Evolutionary conservation across 1,140 invertebrate genomes (phyloP).

Genomic region (Drosophila pruinosa): DNA sequence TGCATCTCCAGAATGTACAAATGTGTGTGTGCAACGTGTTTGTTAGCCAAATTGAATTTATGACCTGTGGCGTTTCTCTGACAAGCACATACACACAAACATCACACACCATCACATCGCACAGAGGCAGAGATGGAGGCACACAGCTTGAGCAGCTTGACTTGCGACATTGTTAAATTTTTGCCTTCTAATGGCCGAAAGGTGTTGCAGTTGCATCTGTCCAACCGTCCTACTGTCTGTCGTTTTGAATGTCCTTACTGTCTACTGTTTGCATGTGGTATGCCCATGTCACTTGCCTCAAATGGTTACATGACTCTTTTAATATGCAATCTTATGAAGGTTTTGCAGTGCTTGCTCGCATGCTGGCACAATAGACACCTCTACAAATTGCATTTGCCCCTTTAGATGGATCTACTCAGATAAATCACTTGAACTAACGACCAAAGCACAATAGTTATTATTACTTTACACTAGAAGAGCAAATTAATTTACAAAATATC

Average conservation of each 20-base stretch:
- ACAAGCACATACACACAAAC: slow-evolving; percentile 22
- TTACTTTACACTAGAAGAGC: neutral
- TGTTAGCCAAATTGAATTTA: slow-evolving; percentile 81
- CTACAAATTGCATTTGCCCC: slow-evolving; percentile 43
- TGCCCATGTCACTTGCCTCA: slow-evolving; percentile 61
- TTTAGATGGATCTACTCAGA: slow-evolving; percentile 24
- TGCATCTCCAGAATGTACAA: slow-evolving; percentile 5
- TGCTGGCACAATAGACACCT: slow-evolving; percentile 1
- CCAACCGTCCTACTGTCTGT: slow-evolving; percentile 7
- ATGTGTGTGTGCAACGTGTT: slow-evolving; percentile 48
- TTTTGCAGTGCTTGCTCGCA: slow-evolving; percentile 3
- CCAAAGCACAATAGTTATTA: neutral
- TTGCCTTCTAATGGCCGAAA: slow-evolving; percentile 66
- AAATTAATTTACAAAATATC: neutral
- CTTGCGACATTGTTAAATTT: slow-evolving; percentile 76
- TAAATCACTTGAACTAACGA: neutral
- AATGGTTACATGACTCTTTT: slow-evolving; percentile 50
- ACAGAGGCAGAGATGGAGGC: neutral
- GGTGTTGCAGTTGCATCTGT: slow-evolving; percentile 46
- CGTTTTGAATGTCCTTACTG: slow-evolving; percentile 3
- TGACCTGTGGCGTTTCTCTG: slow-evolving; percentile 69
- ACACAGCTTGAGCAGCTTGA: slow-evolving; percentile 19
- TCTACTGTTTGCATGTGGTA: slow-evolving; percentile 48
- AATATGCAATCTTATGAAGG: slow-evolving; percentile 55
- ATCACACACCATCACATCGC: too few relatives aligned